Evolutionary conservation across 2,113 vertebrate species (phyloP).

Genomic region (Petromus typicus): DNA sequence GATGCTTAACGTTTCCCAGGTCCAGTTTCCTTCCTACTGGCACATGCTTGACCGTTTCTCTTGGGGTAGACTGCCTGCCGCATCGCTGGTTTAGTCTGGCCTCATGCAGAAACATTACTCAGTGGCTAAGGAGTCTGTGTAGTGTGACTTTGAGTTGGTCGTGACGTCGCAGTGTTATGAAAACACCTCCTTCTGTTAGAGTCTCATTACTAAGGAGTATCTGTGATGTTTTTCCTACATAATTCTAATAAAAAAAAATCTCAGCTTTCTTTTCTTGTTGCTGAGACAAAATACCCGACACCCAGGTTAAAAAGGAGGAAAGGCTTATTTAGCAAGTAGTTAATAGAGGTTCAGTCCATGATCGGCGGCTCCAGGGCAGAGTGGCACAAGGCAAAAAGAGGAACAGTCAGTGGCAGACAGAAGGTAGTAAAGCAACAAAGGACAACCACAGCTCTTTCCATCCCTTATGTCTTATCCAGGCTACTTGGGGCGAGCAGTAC

Average conservation of each 20-base stretch:
- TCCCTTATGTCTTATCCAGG: no score
- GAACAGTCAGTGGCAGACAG: no score
- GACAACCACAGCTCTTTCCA: no score
- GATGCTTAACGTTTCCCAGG: neutral
- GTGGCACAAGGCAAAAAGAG: no score
- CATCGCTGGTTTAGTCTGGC: conserved; percentile 33
- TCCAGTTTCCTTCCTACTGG: neutral
- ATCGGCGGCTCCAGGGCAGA: no score
- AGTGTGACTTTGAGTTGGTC: neutral
- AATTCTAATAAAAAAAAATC: conserved; percentile 14
- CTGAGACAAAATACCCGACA: no score
- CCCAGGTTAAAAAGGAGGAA: no score
- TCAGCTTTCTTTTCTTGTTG: neutral
- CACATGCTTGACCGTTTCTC: conserved; percentile 10
- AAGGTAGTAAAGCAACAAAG: no score
- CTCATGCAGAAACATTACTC: conserved; percentile 25
- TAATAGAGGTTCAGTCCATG: no score
- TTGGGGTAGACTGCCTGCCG: conserved; percentile 30
- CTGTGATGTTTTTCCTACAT: conserved; percentile 9
- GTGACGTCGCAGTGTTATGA: conserved; percentile 35
- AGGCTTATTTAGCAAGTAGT: no score
- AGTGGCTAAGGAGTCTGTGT: neutral
- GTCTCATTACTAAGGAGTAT: conserved; percentile 49
- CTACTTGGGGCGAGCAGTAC: no score
- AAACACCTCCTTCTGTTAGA: neutral